Evolutionary conservation across 2,113 vertebrate genomes (phyloP).

Genomic region (Haplochromis vanheusdeni): DNA sequence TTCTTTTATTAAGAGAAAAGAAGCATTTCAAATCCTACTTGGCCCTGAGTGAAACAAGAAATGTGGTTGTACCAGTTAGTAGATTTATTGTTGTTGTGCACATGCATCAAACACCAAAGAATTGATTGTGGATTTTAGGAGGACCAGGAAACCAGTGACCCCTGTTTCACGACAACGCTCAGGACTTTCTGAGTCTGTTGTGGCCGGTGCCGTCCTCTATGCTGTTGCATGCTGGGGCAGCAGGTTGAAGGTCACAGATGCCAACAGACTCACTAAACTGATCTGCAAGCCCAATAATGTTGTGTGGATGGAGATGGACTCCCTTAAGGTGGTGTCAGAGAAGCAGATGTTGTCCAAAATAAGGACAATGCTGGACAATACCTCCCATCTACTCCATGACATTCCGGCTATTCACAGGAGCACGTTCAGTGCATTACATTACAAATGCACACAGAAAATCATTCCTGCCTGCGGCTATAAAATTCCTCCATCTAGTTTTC

Average conservation of each 20-base stretch:
- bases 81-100: not conserved
- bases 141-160: not conserved
- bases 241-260: not conserved
- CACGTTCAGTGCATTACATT: not conserved
- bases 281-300: not conserved
- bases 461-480: not conserved
- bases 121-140: not conserved
- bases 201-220: not conserved
- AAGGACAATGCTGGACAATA: not conserved
- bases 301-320: not conserved
- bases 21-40: not conserved
- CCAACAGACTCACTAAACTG: not conserved
- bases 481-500: not conserved
- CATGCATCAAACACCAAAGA: not conserved
- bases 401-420: not conserved
- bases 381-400: not conserved
- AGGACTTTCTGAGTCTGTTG: not conserved
- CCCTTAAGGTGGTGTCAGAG: not conserved
- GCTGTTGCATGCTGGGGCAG: not conserved
- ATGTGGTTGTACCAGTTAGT: not conserved
- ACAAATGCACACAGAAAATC: not conserved
- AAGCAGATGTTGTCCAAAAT: not conserved
- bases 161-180: not conserved
- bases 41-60: not conserved
- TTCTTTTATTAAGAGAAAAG: not conserved